phyloP scores from a whole-genome alignment of 2,888 invertebrate species.

The Apodemia zela region DNA sequence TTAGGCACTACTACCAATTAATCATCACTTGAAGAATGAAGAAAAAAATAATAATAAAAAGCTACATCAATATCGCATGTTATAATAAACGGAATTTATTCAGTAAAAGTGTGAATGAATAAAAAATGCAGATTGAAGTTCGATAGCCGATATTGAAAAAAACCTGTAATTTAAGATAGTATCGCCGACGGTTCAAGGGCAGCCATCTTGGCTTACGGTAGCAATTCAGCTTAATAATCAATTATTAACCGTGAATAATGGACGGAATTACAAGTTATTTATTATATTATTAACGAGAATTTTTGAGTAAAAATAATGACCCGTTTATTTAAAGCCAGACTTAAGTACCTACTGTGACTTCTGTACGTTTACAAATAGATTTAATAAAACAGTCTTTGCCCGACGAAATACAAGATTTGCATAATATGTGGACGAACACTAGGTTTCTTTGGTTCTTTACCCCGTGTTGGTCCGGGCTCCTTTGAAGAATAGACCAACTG shows the following conservation, averaged over 20 bases:
- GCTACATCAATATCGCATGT: too few relatives aligned
- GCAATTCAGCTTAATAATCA: too few relatives aligned
- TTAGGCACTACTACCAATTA: too few relatives aligned
- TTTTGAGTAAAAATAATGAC: not conserved
- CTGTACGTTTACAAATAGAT: not conserved
- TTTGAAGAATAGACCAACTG: too few relatives aligned
- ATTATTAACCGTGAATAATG: not conserved
- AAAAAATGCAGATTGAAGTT: conserved; percentile 23
- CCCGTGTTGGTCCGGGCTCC: too few relatives aligned
- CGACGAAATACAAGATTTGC: too few relatives aligned
- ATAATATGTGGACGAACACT: too few relatives aligned
- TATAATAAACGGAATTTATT: not conserved
- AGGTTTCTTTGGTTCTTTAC: too few relatives aligned
- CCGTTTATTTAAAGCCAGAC: not conserved
- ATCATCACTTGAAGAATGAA: too few relatives aligned
- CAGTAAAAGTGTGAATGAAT: conserved; percentile 8
- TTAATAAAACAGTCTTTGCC: too few relatives aligned
- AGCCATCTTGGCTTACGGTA: not conserved
- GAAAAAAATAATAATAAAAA: too few relatives aligned
- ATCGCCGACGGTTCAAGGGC: conserved; percentile 32
- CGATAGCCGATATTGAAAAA: conserved; percentile 29
- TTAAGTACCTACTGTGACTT: not conserved
- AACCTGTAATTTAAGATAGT: conserved; percentile 25
- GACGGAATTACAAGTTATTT: conserved; percentile 6
- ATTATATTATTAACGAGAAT: not conserved